These are phyloP conservation scores for Acrocera orbiculus DNA, from an alignment of 2,888 invertebrate genomes.

Conservation along the genomic window DNA sequence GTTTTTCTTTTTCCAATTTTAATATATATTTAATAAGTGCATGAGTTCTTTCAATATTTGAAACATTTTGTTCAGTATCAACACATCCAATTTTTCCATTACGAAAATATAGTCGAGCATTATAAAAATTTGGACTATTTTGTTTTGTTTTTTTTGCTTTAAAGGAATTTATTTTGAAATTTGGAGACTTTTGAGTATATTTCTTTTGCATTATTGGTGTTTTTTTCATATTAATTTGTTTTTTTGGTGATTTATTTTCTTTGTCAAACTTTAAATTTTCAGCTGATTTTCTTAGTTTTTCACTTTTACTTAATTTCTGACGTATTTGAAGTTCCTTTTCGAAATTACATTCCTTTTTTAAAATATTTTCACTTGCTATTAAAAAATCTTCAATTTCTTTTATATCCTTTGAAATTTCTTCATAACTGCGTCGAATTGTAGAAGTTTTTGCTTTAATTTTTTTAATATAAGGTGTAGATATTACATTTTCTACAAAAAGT, in stretches of 20 bases:
- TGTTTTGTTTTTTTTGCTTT: conserved; percentile 16
- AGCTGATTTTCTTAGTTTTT: not conserved
- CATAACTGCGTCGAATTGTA: conserved; percentile 26
- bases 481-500: conserved; percentile 27
- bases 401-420: conserved; percentile 30
- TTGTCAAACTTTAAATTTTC: conserved; percentile 16
- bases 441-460: conserved; percentile 22
- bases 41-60: conserved; percentile 29
- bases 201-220: conserved; percentile 9
- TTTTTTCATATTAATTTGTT: conserved; percentile 13
- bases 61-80: conserved; percentile 23
- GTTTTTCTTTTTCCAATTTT: conserved; percentile 26
- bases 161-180: conserved; percentile 28
- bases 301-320: not conserved
- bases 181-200: conserved; percentile 16
- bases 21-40: conserved; percentile 30
- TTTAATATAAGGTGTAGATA: no score
- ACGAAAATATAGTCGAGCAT: conserved; percentile 28
- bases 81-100: conserved; percentile 31
- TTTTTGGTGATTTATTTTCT: conserved; percentile 26
- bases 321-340: not conserved
- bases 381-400: conserved; percentile 30
- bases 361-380: conserved; percentile 26
- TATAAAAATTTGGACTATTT: conserved; percentile 23
- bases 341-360: conserved; percentile 20